phyloP scores from a whole-genome alignment of 1,140 invertebrate genomes.

The Drosophila pseudoobscura region DNA sequence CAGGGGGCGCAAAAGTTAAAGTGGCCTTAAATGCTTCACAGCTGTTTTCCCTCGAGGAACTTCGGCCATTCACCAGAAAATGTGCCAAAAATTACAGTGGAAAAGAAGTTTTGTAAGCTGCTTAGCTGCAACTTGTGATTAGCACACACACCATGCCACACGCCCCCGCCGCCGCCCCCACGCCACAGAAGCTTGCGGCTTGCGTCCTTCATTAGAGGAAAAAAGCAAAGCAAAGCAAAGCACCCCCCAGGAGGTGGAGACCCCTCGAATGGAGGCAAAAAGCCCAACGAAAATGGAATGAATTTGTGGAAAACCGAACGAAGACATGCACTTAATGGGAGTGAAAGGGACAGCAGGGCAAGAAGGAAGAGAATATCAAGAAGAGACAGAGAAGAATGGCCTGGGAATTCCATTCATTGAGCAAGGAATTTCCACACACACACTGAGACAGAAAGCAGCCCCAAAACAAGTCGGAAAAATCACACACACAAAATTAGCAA shows the following conservation, averaged over 20 bases:
- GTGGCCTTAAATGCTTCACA: slow-evolving; percentile 46
- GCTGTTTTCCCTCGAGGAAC: slow-evolving; percentile 38
- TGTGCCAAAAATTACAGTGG: slow-evolving; percentile 62
- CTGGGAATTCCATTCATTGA: slow-evolving; percentile 33
- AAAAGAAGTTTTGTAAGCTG: slow-evolving; percentile 74
- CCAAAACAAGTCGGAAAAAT: slow-evolving; percentile 10
- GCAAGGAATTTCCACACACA: slow-evolving; percentile 30
- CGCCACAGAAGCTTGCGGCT: slow-evolving; percentile 45
- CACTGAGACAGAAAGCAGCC: slow-evolving; percentile 9
- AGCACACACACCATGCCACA: slow-evolving; percentile 51
- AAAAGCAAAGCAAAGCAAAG: slow-evolving; percentile 33
- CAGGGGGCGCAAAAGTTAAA: slow-evolving; percentile 2
- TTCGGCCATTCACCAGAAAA: slow-evolving; percentile 40
- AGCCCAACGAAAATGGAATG: slow-evolving; percentile 42
- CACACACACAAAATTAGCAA: slow-evolving; percentile 44
- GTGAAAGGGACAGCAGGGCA: neutral
- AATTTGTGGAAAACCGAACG: slow-evolving; percentile 48
- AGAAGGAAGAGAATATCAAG: neutral
- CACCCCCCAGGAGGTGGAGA: neutral
- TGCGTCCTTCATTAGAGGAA: slow-evolving; percentile 57
- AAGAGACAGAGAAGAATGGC: slow-evolving; percentile 10
- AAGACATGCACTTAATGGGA: slow-evolving; percentile 31
- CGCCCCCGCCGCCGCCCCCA: slow-evolving; percentile 41
- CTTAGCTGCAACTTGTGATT: slow-evolving; percentile 79
- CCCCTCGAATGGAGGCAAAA: slow-evolving; percentile 26